A percentile compares a stretch with the other conserved stretches of the same genome.
Conservation (phyloP, 2,797 vertebrate species). For the Anguilla anguilla region DNA sequence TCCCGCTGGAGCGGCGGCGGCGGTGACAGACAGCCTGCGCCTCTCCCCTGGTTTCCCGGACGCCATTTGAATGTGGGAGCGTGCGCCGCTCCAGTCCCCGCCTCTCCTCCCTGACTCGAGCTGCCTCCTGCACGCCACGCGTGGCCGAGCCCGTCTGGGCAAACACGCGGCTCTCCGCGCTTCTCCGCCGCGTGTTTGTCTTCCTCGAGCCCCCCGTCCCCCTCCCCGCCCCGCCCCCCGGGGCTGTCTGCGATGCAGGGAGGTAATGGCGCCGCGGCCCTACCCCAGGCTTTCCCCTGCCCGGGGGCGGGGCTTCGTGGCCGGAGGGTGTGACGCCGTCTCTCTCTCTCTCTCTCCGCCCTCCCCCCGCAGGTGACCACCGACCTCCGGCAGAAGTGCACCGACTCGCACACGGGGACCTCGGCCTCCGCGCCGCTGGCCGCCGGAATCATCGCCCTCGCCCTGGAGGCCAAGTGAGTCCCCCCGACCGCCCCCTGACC, state of each 20-base stretch:
- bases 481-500: too few species aligned
- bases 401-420: slow-evolving; percentile 93
- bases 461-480: slow-evolving; percentile 83
- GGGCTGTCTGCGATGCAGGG: background rate
- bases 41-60: slow-evolving; percentile 32
- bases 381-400: slow-evolving; percentile 95
- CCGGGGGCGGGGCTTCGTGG: too few species aligned
- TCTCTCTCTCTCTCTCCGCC: slow-evolving; percentile 40
- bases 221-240: background rate
- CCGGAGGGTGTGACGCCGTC: slow-evolving; percentile 10
- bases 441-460: slow-evolving; percentile 95
- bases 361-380: slow-evolving; percentile 85
- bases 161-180: slow-evolving; percentile 24
- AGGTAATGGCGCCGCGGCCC: background rate
- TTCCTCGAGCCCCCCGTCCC: background rate
- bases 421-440: slow-evolving; percentile 94
- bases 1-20: background rate
- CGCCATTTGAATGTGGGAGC: slow-evolving; percentile 28
- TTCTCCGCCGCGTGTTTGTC: background rate
- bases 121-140: slow-evolving; percentile 40
- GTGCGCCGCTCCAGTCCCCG: slow-evolving; percentile 7
- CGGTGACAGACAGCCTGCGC: slow-evolving; percentile 27
- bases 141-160: slow-evolving; percentile 26
- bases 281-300: slow-evolving; percentile 63
- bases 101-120: background rate